These are phyloP conservation scores for Melospiza melodia DNA, from an alignment of 2,113 vertebrate species.

Conservation along the genomic window DNA sequence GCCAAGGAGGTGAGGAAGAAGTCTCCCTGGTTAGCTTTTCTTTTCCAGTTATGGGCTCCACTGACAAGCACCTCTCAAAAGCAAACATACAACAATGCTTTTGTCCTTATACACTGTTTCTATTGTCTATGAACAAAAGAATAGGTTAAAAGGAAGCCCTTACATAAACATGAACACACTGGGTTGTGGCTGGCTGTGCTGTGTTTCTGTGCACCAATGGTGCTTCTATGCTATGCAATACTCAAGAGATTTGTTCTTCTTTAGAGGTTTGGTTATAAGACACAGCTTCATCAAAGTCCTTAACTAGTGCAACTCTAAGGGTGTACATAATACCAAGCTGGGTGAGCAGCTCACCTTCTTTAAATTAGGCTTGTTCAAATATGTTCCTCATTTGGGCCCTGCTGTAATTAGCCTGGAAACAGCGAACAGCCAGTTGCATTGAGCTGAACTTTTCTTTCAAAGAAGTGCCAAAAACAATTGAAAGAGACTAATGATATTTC, in stretches of 20 bases:
- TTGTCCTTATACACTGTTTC: not conserved
- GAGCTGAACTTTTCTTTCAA: constrained; percentile 45
- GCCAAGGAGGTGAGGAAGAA: not conserved
- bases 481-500: constrained; percentile 52
- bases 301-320: not conserved
- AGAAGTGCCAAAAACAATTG: constrained; percentile 47
- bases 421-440: not conserved
- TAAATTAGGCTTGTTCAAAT: not conserved
- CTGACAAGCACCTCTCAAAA: constrained; percentile 31
- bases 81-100: not conserved
- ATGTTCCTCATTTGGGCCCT: not conserved
- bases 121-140: constrained; percentile 8
- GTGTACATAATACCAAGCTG: not conserved
- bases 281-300: not conserved
- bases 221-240: not conserved
- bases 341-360: not conserved
- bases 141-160: constrained; percentile 30
- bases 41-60: not conserved
- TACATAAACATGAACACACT: constrained; percentile 1
- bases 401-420: constrained; percentile 43
- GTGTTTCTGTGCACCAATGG: not conserved
- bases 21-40: not conserved
- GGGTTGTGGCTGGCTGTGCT: not conserved
- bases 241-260: not conserved
- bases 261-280: not conserved